These are phyloP conservation scores for Plemyria rubiginata DNA, from an alignment of 2,888 invertebrate species.

Conservation along the genomic window DNA sequence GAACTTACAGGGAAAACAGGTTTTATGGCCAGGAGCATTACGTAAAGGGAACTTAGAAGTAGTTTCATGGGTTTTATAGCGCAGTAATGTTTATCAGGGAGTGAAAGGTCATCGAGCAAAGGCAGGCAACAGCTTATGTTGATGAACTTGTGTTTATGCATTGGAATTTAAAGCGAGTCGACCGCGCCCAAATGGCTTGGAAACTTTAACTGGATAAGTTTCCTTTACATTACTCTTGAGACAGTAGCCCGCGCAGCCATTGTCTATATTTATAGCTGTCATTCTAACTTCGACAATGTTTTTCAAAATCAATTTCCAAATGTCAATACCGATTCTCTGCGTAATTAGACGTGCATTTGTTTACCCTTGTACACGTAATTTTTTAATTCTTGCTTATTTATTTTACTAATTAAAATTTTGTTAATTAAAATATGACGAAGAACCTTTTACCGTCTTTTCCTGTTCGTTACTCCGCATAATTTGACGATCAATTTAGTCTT, in stretches of 20 bases:
- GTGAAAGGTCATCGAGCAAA: slow-evolving; percentile 6
- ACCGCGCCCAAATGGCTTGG: slow-evolving; percentile 49
- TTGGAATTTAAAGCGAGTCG: slow-evolving; percentile 46
- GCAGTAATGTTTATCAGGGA: slow-evolving; percentile 30
- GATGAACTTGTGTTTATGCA: slow-evolving; percentile 33
- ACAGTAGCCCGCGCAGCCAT: slow-evolving; percentile 48
- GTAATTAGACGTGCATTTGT: slow-evolving; percentile 40
- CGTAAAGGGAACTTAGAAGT: slow-evolving; percentile 34
- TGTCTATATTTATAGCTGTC: slow-evolving; percentile 49
- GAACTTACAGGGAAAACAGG: slow-evolving; percentile 28
- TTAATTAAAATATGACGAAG: neutral
- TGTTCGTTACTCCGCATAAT: too few species aligned
- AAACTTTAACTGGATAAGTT: slow-evolving; percentile 72
- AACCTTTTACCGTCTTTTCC: neutral
- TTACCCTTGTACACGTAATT: slow-evolving; percentile 18
- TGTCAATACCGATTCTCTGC: slow-evolving; percentile 45
- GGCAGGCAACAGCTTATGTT: slow-evolving; percentile 14
- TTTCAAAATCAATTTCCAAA: slow-evolving; percentile 48
- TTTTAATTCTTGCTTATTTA: slow-evolving; percentile 6
- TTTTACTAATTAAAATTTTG: neutral
- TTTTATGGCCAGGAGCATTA: slow-evolving; percentile 41
- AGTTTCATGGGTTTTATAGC: slow-evolving; percentile 29
- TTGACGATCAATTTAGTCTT: too few species aligned
- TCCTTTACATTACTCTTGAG: slow-evolving; percentile 56
- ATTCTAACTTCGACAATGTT: slow-evolving; percentile 47